These are phyloP conservation scores for Rhagoletis zephyria DNA, from an alignment of 1,140 invertebrate genomes.

Conservation along the genomic window DNA sequence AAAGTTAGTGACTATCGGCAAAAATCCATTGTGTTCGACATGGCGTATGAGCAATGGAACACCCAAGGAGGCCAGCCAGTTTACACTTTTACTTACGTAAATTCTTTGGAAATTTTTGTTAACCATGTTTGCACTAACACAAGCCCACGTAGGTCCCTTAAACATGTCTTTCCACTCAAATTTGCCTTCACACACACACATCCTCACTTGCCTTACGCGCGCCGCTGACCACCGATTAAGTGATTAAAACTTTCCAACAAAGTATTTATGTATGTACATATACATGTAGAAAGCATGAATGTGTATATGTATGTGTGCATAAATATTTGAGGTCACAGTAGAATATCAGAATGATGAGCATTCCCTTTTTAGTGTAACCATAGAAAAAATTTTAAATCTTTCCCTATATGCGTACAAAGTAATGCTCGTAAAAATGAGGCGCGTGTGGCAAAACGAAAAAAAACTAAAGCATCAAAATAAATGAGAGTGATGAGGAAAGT, in stretches of 20 bases:
- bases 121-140: too few relatives aligned
- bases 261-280: not conserved
- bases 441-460: not conserved
- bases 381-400: constrained; percentile 40
- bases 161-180: not conserved
- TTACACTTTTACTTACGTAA: not conserved
- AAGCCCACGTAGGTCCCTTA: too few relatives aligned
- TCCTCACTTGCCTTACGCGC: not conserved
- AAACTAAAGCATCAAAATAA: not conserved
- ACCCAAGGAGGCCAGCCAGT: not conserved
- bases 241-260: constrained; percentile 22
- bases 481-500: not conserved
- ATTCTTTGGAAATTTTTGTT: too few relatives aligned
- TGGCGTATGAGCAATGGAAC: constrained; percentile 34
- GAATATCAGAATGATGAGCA: too few relatives aligned
- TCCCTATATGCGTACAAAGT: constrained; percentile 6
- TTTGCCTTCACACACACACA: not conserved
- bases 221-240: not conserved
- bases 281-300: not conserved
- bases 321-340: not conserved
- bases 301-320: not conserved
- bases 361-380: constrained; percentile 1
- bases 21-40: not conserved
- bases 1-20: not conserved
- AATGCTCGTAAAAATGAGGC: constrained; percentile 11